Base-by-base conservation (phyloP, 2,113 vertebrate species). In the Aphyosemion australe region DNA sequence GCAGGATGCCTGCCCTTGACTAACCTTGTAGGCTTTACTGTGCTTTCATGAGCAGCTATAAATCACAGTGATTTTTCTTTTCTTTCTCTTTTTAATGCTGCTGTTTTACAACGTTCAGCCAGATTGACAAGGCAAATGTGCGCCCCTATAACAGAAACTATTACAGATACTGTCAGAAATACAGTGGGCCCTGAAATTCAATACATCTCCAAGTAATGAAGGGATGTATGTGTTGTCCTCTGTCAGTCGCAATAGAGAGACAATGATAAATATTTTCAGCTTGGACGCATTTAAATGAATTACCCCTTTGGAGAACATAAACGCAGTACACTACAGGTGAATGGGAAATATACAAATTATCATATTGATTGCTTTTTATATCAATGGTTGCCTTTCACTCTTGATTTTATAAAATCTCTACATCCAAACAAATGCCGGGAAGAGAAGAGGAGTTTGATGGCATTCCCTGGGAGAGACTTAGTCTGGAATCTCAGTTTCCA, bases 11-110 rank as follows among this genome's bases (percentile, higher is more conserved):
- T 81, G 80, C 78, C 90, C 91, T 92, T 92, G 87, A 83, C 85
- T 89, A 84, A 92, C 91, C 90, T 91, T 92, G 89, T 72, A 80
- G 76, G 64, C 84, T 89, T 87, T 83, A 88, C 79, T 56, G 76
- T 69, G 87, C 82, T 76, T 90, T 92, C 89, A 91, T 85, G 87
- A 79, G 84, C 63, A 47, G 77, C 53, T 71, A 88, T 92, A 91
- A 92, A 92, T 91, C 87, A 89, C 79, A 16, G 21, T 62, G 82
- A 82, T 80, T 59, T 64, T 82, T 67, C 61, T 61, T 73, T 73
- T 55, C 64, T 46, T 7, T 15, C 13, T 51, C 37, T 53, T 46
- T 68, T 57, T 46, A 57, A 73, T 31, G 52, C 68, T 61, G 56
- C 56, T 71, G 59, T 87, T 89, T 74, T 88, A 87, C 77, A 81